These are phyloP conservation scores for Mesopsocus fuscifrons DNA, from an alignment of 2,888 invertebrate species.

Conservation along the genomic window DNA sequence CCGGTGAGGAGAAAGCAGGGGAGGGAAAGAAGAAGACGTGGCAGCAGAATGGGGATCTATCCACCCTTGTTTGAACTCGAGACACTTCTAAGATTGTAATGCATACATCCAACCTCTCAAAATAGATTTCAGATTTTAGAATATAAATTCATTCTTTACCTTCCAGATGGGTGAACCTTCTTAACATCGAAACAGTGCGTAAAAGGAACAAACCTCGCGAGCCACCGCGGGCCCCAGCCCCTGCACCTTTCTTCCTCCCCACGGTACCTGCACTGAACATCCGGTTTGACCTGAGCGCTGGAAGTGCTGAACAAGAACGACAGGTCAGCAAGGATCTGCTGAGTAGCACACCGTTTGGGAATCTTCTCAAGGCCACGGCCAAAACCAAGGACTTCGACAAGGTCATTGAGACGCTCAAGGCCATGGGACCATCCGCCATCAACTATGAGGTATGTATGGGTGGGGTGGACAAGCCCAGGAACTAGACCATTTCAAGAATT, in stretches of 20 bases:
- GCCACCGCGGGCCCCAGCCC: slow-evolving; percentile 59
- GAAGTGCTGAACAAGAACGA: slow-evolving; percentile 24
- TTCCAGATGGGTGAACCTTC: slow-evolving; percentile 80
- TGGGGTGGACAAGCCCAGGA: no score
- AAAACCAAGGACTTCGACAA: slow-evolving; percentile 31
- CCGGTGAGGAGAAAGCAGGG: no score
- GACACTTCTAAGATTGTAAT: no score
- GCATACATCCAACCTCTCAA: no score
- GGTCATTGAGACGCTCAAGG: slow-evolving; percentile 43
- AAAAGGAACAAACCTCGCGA: slow-evolving; percentile 78
- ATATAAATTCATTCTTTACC: no score
- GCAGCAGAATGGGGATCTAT: no score
- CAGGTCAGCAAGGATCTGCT: slow-evolving; percentile 28
- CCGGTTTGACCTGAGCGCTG: slow-evolving; percentile 49
- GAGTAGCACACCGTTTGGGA: slow-evolving; percentile 50
- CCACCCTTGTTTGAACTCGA: no score
- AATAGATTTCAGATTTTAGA: no score
- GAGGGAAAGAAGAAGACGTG: no score
- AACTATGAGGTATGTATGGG: no score
- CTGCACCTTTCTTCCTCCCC: slow-evolving; percentile 91
- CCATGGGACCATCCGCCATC: slow-evolving; percentile 60
- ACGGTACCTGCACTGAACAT: slow-evolving; percentile 67
- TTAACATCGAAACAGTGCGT: slow-evolving; percentile 70
- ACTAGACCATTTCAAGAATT: no score
- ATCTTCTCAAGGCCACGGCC: slow-evolving; percentile 33